A percentile compares a stretch with the other conserved stretches of the same genome.
Evolutionary conservation across 2,113 vertebrate species (phyloP).

Genomic region (Atractosteus spatula): DNA sequence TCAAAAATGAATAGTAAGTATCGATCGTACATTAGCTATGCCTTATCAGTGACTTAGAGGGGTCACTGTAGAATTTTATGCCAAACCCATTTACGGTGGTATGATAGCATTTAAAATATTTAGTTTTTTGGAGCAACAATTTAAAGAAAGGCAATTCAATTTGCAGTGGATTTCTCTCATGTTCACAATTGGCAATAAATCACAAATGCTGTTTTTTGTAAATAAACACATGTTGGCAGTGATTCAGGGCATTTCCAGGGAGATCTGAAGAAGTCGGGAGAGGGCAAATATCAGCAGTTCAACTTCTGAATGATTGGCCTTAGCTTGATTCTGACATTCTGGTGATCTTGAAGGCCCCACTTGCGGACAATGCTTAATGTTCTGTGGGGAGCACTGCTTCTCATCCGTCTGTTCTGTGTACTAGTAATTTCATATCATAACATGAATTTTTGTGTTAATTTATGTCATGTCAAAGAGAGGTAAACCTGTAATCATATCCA

Average conservation of each 20-base stretch:
- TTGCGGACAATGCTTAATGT: conserved; percentile 80
- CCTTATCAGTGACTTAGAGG: conserved; percentile 86
- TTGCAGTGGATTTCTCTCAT: conserved; percentile 87
- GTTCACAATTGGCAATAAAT: conserved; percentile 92
- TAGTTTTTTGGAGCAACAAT: conserved; percentile 68
- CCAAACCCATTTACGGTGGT: conserved; percentile 95
- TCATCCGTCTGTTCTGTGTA: conserved; percentile 49
- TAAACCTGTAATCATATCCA: no score
- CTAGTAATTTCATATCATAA: background rate
- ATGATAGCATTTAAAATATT: conserved; percentile 68
- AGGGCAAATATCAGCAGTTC: conserved; percentile 73
- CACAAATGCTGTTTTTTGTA: conserved; percentile 90
- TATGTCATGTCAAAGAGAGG: no score
- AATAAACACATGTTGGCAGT: conserved; percentile 77
- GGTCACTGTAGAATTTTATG: conserved; percentile 88
- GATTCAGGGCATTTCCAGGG: conserved; percentile 76
- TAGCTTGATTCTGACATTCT: conserved; percentile 87
- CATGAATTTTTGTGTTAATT: no score
- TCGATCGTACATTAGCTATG: conserved; percentile 86
- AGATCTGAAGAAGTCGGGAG: conserved; percentile 72
- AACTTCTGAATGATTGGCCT: conserved; percentile 91
- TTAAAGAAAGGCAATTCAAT: conserved; percentile 98
- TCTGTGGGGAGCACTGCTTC: conserved; percentile 81
- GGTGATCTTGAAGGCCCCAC: conserved; percentile 81
- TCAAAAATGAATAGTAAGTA: conserved; percentile 99